Percentiles rank a stretch among this genome's conserved stretches.
These are phyloP conservation scores for Emesis furor DNA, from an alignment of 2,888 invertebrate species.

Conservation along the genomic window DNA sequence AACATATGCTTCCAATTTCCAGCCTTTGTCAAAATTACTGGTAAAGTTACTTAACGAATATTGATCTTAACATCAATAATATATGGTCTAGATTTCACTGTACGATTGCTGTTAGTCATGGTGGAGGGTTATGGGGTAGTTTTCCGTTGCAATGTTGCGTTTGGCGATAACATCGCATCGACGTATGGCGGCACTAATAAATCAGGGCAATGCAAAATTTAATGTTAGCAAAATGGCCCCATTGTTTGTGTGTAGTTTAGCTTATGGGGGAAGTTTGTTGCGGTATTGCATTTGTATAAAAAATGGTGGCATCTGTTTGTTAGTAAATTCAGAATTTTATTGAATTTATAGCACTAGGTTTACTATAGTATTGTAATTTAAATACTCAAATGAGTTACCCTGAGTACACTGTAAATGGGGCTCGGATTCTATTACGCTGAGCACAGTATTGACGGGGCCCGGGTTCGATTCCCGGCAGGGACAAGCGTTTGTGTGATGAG, in stretches of 20 bases:
- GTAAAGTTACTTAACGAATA: not conserved
- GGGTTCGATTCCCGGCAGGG: too few relatives aligned
- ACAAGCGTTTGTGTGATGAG: too few relatives aligned
- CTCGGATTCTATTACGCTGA: too few relatives aligned
- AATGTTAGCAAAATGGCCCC: conserved; percentile 15
- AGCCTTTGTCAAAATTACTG: conserved; percentile 10
- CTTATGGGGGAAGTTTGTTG: conserved; percentile 15
- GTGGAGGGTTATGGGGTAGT: conserved; percentile 35
- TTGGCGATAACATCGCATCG: conserved; percentile 65
- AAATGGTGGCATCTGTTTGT: conserved; percentile 9
- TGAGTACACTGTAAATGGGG: too few relatives aligned
- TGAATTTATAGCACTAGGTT: too few relatives aligned
- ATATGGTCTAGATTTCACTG: conserved; percentile 6
- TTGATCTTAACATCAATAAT: not conserved
- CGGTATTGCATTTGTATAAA: not conserved
- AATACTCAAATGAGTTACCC: too few relatives aligned
- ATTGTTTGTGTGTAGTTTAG: conserved; percentile 5
- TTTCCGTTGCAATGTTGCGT: conserved; percentile 63
- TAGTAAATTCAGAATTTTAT: not conserved
- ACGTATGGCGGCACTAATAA: conserved; percentile 75
- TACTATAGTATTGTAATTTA: too few relatives aligned
- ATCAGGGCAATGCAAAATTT: conserved; percentile 84
- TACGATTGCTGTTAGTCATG: not conserved
- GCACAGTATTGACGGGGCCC: too few relatives aligned
- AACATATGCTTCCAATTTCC: conserved; percentile 24